Conservation (phyloP, 2,113 vertebrate species). For the Cardinalis cardinalis region DNA sequence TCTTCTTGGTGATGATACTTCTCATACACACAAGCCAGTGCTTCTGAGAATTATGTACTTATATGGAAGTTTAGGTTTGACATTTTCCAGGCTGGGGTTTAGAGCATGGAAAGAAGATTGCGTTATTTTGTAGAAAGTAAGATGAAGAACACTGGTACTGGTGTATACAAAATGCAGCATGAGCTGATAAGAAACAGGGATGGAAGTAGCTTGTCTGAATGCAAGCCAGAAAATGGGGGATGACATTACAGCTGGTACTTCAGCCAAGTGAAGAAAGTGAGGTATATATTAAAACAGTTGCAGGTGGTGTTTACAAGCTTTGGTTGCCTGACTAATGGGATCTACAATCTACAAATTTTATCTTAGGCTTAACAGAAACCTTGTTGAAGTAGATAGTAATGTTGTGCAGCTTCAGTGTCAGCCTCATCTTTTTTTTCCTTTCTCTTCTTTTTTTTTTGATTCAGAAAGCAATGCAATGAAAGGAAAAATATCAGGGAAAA, state of each 20-base stretch:
- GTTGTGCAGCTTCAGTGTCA: background rate
- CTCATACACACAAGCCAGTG: background rate
- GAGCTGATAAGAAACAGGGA: background rate
- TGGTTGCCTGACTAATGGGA: background rate
- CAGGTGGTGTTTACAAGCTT: background rate
- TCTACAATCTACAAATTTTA: background rate
- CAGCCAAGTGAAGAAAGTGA: background rate
- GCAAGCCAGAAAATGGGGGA: background rate
- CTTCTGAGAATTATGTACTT: background rate
- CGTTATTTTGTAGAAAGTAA: background rate
- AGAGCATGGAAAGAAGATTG: background rate
- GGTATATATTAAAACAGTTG: background rate
- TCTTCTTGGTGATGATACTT: background rate
- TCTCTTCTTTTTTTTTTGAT: background rate
- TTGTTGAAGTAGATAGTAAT: background rate
- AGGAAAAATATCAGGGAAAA: background rate
- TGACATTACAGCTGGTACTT: background rate
- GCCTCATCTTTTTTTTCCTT: background rate
- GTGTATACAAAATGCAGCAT: background rate
- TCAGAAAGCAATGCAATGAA: background rate
- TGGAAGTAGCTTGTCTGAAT: background rate
- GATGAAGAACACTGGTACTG: background rate
- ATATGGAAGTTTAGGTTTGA: background rate
- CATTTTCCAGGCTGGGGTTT: background rate
- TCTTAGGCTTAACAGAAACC: background rate